phyloP scores from a whole-genome alignment of 2,113 vertebrate species.

The Percina caprodes region DNA sequence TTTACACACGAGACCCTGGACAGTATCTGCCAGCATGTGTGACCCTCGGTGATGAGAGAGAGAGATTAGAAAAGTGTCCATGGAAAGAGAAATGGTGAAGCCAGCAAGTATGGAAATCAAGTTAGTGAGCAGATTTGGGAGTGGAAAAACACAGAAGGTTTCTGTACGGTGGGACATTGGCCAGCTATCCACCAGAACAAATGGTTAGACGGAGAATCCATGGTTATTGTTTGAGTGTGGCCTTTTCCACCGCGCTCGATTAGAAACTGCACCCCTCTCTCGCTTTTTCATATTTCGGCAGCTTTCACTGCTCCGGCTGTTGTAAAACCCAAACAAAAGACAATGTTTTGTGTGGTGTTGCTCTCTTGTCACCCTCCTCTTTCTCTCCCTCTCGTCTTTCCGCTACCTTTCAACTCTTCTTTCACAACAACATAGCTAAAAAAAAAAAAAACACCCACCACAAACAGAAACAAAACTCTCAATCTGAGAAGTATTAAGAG shows the following conservation, averaged over 20 bases:
- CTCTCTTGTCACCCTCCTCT: background rate
- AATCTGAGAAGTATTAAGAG: conserved; percentile 64
- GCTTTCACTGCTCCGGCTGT: conserved; percentile 43
- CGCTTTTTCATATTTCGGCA: conserved; percentile 53
- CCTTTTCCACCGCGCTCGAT: conserved; percentile 35
- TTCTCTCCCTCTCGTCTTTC: conserved; percentile 8
- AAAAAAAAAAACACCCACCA: conserved; percentile 37
- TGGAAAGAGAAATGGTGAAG: conserved; percentile 17
- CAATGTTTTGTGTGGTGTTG: conserved; percentile 25
- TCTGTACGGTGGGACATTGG: conserved; percentile 27
- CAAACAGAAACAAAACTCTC: conserved; percentile 12
- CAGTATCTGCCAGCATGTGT: conserved; percentile 51
- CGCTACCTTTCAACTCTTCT: conserved; percentile 12
- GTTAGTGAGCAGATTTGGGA: conserved; percentile 31
- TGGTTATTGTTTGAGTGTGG: conserved; percentile 46
- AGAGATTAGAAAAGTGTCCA: conserved; percentile 23
- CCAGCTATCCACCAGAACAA: conserved; percentile 42
- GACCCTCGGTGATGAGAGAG: conserved; percentile 34
- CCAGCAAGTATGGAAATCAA: conserved; percentile 49
- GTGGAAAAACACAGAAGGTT: conserved; percentile 49
- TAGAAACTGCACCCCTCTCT: background rate
- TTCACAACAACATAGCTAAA: conserved; percentile 40
- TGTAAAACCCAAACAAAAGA: conserved; percentile 49
- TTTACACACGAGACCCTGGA: conserved; percentile 73
- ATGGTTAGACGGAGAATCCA: conserved; percentile 37